These are phyloP conservation scores for Malurus alboscapulatus DNA, from an alignment of 2,113 vertebrate genomes.

Conservation along the genomic window DNA sequence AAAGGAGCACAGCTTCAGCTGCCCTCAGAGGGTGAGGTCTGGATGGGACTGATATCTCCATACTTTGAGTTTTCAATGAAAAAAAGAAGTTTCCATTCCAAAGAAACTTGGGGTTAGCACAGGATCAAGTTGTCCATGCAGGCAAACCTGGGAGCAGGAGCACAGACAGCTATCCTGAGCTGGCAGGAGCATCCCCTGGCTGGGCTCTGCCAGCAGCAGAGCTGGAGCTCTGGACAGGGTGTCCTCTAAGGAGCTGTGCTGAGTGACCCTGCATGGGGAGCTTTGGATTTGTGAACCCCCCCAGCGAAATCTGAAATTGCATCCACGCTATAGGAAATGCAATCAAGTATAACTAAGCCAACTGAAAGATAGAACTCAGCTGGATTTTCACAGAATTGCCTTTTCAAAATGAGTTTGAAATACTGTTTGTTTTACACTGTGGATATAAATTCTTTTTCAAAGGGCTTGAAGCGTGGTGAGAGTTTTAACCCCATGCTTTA, in stretches of 20 bases:
- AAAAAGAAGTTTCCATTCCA: neutral
- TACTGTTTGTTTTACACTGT: neutral
- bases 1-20: neutral
- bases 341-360: neutral
- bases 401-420: neutral
- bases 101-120: neutral
- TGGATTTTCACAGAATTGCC: neutral
- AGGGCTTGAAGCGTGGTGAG: accelerated
- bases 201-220: neutral
- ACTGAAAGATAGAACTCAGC: neutral
- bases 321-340: neutral
- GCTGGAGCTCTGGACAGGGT: neutral
- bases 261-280: neutral
- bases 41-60: neutral
- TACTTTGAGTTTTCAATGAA: neutral
- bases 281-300: neutral
- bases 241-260: neutral
- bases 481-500: neutral
- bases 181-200: neutral
- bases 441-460: neutral
- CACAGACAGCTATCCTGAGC: neutral
- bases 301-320: neutral
- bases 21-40: neutral
- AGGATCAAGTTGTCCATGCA: neutral
- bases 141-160: neutral